A percentile compares a stretch with the other conserved stretches of the same genome.
phyloP scores from a whole-genome alignment of 1,140 invertebrate species.

The Chymomyza costata region DNA sequence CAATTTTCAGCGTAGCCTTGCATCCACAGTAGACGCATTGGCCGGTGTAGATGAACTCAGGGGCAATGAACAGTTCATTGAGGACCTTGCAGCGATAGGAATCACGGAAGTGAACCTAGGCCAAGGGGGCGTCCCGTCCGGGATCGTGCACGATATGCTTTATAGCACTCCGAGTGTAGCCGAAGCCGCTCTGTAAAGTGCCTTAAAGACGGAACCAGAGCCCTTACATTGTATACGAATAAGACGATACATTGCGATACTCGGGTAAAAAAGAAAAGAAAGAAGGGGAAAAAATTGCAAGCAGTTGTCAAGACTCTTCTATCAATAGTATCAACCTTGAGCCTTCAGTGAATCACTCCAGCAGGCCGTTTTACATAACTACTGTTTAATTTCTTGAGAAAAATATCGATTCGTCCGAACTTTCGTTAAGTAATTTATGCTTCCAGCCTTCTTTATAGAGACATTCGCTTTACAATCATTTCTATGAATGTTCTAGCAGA shows the following conservation, averaged over 20 bases:
- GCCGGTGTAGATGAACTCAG: slow-evolving; percentile 99
- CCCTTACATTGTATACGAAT: slow-evolving; percentile 99
- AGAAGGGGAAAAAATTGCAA: slow-evolving; percentile 54
- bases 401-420: too few relatives aligned
- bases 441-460: too few relatives aligned
- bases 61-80: slow-evolving; percentile 98
- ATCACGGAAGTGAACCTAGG: slow-evolving; percentile 97
- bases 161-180: slow-evolving; percentile 98
- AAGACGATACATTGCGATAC: slow-evolving; percentile 94
- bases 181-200: slow-evolving; percentile 98
- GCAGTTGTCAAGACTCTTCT: slow-evolving; percentile 46
- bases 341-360: too few relatives aligned
- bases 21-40: slow-evolving; percentile 99
- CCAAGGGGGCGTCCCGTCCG: slow-evolving; percentile 97
- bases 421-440: too few relatives aligned
- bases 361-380: too few relatives aligned
- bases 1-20: slow-evolving; percentile 91
- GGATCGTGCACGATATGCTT: slow-evolving; percentile 99
- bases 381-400: too few relatives aligned
- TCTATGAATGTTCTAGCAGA: too few relatives aligned
- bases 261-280: slow-evolving; percentile 73
- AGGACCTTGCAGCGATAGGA: slow-evolving; percentile 97
- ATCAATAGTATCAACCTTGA: too few relatives aligned
- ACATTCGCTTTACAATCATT: too few relatives aligned
- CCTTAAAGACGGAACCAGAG: slow-evolving; percentile 97